Evolutionary conservation across 2,113 vertebrate species (phyloP), one percentile per base, ranked within the genome.

Genomic region (Takifugu bimaculatus): DNA sequence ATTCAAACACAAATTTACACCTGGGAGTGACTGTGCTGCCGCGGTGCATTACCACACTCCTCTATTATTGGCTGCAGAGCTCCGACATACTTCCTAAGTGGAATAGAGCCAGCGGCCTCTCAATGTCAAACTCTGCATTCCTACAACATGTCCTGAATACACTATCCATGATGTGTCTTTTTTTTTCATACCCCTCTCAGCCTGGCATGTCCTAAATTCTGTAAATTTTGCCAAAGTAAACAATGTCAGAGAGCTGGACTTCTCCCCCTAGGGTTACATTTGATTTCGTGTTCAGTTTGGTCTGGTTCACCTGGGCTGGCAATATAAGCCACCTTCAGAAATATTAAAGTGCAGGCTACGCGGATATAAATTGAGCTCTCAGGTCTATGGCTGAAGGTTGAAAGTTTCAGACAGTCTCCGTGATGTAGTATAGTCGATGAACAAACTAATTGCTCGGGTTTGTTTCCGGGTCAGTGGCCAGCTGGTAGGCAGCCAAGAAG

Each of bases 91-190:
- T 57, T 27, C 15, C 27, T 45, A 53, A 65, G 57, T 68, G 60
- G 69, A 71, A 68, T 63, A 48, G 60, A 44, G 51, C 60, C 60
- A 35, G 47, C 53, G 60, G 56, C 60, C 42, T 54, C 39, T 72
- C 69, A 75, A 52, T 73, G 68, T 74, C 70, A 77, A 54, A 70
- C 12, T 29, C 68, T 32, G 53, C 56, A 60, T 49, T 44, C 57
- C 52, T 54, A 44, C 63, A 74, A 53, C 75, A 73, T 50, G 62
- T 15, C 47, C 50, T 1, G 53, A 68, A 71, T 73, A 74, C 12
- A 60, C 51, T 60, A 48, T 4, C 26, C n/a, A 39, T 65, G 59
- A 53, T 39, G 35, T 10, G 1, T 39, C 20, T 20, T 20, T 20
- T 20, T 20, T 20, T 20, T 20, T 20, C 20, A 20, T 20, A 20